Evolutionary conservation across 2,113 vertebrate species (phyloP).

Genomic region (Eurypyga helias): DNA sequence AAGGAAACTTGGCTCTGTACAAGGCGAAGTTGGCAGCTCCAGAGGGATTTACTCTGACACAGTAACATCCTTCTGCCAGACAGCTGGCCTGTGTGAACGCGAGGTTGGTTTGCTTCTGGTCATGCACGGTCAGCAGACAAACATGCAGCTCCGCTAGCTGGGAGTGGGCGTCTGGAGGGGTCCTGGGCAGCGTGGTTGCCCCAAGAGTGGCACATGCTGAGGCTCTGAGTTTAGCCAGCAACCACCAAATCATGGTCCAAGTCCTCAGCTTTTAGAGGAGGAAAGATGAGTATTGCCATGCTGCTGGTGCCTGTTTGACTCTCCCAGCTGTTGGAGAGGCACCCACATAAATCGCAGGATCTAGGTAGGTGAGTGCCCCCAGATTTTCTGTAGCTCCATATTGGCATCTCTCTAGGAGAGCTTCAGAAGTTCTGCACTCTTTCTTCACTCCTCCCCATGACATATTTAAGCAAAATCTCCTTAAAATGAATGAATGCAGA

Average conservation of each 20-base stretch:
- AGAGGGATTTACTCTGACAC: not conserved
- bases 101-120: not conserved
- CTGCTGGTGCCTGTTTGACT: not conserved
- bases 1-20: not conserved
- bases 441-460: not conserved
- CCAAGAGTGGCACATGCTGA: accelerated
- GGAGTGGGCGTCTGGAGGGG: not conserved
- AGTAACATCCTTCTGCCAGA: not conserved
- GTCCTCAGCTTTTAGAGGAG: not conserved
- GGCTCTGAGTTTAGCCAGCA: not conserved
- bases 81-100: not conserved
- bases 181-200: not conserved
- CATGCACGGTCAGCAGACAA: not conserved
- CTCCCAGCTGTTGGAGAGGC: not conserved
- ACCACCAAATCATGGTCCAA: not conserved
- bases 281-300: not conserved
- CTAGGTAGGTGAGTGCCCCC: not conserved
- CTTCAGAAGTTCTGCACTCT: not conserved
- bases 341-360: not conserved
- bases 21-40: not conserved
- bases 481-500: not conserved
- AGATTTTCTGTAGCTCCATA: not conserved
- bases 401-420: not conserved
- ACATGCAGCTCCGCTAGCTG: not conserved
- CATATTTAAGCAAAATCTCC: constrained; percentile 5